Percentiles rank a stretch among this genome's conserved stretches.
Conservation (phyloP, 2,113 vertebrate species). For the Hypomesus transpacificus region DNA sequence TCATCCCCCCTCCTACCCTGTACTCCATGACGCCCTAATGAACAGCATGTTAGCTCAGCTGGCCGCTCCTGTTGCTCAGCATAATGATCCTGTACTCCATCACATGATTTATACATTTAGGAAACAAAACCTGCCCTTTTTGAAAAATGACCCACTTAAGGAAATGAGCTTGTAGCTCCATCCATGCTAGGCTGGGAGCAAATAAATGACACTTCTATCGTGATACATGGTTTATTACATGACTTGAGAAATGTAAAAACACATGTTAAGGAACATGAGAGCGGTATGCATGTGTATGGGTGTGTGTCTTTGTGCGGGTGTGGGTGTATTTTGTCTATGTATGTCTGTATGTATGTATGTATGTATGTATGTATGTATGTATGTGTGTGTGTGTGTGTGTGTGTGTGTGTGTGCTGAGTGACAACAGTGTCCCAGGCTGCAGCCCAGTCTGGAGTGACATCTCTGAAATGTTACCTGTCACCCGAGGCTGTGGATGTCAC, state of each 20-base stretch:
- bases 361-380: constrained; percentile 1
- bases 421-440: constrained; percentile 9
- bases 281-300: neutral
- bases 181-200: neutral
- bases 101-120: constrained; percentile 4
- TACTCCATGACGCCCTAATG: constrained; percentile 3
- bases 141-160: constrained; percentile 12
- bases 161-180: neutral
- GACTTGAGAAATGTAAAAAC: neutral
- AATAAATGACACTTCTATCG: neutral
- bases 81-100: neutral
- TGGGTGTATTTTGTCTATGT: no score
- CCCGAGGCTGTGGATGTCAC: constrained; percentile 7
- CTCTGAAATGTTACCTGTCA: constrained; percentile 25
- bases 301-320: constrained; percentile 5
- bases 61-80: neutral
- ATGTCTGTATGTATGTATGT: constrained; percentile 1
- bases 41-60: neutral
- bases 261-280: neutral
- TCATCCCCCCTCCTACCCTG: neutral
- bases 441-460: constrained; percentile 20
- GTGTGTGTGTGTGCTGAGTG: neutral
- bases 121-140: neutral
- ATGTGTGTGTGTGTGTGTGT: constrained; percentile 13
- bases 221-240: neutral